Percentiles rank a stretch among this genome's conserved stretches.
Conservation (phyloP, 2,113 vertebrate genomes). For the Todiramphus saurophagus region DNA sequence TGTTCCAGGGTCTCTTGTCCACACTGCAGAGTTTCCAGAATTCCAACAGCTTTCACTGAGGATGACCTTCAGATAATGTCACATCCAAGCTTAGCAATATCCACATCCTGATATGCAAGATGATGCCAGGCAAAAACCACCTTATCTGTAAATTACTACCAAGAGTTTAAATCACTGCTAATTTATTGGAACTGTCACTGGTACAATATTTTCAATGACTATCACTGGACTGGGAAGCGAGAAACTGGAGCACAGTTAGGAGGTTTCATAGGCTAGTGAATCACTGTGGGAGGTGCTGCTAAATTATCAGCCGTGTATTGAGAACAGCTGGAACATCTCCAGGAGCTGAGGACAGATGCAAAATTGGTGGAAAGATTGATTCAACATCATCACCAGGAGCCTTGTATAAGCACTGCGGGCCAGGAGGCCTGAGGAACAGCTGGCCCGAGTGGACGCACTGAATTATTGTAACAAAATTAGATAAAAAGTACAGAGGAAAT, state of each 20-base stretch:
- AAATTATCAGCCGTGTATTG: neutral
- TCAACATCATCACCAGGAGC: neutral
- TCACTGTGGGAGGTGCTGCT: neutral
- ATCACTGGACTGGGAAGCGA: neutral
- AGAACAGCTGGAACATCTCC: slow-evolving; percentile 27
- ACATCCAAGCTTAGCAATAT: neutral
- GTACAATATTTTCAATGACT: neutral
- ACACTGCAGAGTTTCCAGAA: neutral
- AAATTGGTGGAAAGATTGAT: slow-evolving; percentile 3
- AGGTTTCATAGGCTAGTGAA: neutral
- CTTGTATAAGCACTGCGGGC: neutral
- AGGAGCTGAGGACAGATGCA: slow-evolving; percentile 39
- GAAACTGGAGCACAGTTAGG: neutral
- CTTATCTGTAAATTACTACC: neutral
- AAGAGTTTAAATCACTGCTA: neutral
- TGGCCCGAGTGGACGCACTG: slow-evolving; percentile 7
- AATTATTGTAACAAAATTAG: slow-evolving; percentile 24
- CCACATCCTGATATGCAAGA: neutral
- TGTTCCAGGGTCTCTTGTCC: neutral
- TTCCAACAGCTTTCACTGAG: neutral
- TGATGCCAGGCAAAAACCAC: neutral
- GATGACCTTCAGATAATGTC: no score
- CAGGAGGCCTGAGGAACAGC: slow-evolving; percentile 46
- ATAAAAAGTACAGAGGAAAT: slow-evolving; percentile 33
- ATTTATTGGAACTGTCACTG: neutral